Evolutionary conservation across 1,140 invertebrate species (phyloP), one percentile per base, ranked within the genome.

Genomic region (Megalopta genalis): DNA sequence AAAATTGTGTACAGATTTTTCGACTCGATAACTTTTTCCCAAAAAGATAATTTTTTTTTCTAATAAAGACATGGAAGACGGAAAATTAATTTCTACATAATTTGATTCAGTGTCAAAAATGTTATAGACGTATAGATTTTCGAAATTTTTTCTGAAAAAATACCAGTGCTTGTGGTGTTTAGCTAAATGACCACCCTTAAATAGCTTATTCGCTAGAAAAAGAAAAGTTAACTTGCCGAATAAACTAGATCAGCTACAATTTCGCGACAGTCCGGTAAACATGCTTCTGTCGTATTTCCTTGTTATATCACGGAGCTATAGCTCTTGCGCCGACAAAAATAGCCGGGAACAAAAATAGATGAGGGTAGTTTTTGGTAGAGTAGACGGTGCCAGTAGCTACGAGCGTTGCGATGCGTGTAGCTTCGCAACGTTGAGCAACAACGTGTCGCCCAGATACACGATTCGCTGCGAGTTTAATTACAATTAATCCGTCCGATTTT

Each of bases 341-440:
- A 92, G 87, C 84, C 14, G 18, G 32, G 59, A 14, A 80, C 88
- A n/a, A 73, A 88, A 90, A 90, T 90, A 90, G 89, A 67, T 27
- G 39, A 42, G 46, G 49, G 16, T 77, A 63, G 60, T 57, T 78
- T 73, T 78, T 16, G 78, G 49, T 65, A 74, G 66, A 60, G 66
- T 65, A 18, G 59, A 39, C 23, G 80, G 80, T 80, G 66, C 68
- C 82, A 84, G 82, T 87, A 68, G 52, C 23, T 60, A 59, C 42
- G 49, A 54, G 32, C 66, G 77, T 80, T 52, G 49, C 49, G 49
- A 18, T 18, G 18, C 49, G 49, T 21, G 16, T 52, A 52, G 16
- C 18, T 52, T 18, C 16, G 49, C 16, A 52, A 16, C 80, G 59
- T 84, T 72, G 67, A 82, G 68, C 76, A 66, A 52, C 70, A 18